Evolutionary conservation across 2,113 vertebrate species (phyloP).

Genomic region (Paracanthobrama guichenoti): DNA sequence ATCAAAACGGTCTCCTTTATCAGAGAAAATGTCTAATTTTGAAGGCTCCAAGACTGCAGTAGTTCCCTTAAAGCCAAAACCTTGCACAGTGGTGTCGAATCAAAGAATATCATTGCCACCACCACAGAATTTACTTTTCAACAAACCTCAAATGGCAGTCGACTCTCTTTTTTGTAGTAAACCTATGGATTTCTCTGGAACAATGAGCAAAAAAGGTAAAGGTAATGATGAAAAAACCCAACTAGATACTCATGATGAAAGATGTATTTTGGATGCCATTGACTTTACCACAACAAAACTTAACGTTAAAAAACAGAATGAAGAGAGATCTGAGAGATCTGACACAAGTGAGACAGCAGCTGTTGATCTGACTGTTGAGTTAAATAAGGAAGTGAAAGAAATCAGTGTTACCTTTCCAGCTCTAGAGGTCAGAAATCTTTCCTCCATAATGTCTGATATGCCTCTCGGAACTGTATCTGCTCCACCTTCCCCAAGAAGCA

Average conservation of each 20-base stretch:
- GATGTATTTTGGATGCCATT: conserved; percentile 51
- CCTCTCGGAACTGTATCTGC: conserved; percentile 24
- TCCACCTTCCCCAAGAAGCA: conserved; percentile 20
- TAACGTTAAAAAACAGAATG: conserved; percentile 60
- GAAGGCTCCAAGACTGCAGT: conserved; percentile 1
- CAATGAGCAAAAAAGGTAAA: conserved; percentile 52
- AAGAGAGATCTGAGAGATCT: conserved; percentile 33
- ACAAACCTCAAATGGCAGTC: conserved; percentile 27
- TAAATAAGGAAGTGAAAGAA: conserved; percentile 59
- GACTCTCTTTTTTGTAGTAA: conserved; percentile 57
- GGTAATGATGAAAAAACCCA: conserved; percentile 33
- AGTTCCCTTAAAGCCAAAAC: neutral
- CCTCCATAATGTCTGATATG: conserved; percentile 29
- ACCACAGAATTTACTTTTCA: conserved; percentile 53
- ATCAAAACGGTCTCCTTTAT: conserved; percentile 47
- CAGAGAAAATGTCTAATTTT: neutral
- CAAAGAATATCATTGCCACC: conserved; percentile 44
- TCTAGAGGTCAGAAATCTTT: conserved; percentile 20
- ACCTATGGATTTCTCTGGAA: conserved; percentile 69
- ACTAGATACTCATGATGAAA: conserved; percentile 39
- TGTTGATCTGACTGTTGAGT: conserved; percentile 68
- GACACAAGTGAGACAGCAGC: neutral
- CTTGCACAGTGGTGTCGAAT: neutral
- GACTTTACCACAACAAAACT: conserved; percentile 72
- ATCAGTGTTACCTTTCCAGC: conserved; percentile 49